Percentiles rank a stretch among this genome's conserved stretches.
These are phyloP conservation scores for Gallinago paraguaiae DNA, from an alignment of 2,113 vertebrate species.

Conservation along the genomic window DNA sequence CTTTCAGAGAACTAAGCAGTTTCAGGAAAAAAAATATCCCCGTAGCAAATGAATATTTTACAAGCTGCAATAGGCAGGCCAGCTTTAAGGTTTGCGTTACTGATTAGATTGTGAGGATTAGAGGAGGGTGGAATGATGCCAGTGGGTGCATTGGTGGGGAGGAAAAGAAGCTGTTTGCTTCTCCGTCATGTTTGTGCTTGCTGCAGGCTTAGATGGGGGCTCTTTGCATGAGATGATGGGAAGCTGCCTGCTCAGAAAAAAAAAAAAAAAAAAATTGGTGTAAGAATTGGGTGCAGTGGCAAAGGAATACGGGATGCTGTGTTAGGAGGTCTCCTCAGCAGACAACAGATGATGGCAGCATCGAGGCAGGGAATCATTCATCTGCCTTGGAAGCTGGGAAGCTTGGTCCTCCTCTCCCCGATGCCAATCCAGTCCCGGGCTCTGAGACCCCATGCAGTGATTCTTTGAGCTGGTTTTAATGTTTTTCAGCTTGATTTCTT, in stretches of 20 bases:
- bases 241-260: accelerated
- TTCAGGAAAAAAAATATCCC: background rate
- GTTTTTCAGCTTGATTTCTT: background rate
- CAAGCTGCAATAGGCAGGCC: background rate
- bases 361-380: background rate
- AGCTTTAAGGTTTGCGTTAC: background rate
- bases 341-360: background rate
- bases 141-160: accelerated
- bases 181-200: accelerated
- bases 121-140: background rate
- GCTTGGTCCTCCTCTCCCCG: background rate
- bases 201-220: accelerated
- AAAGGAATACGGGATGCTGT: accelerated
- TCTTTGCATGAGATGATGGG: accelerated
- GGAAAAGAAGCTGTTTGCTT: background rate
- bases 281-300: no score
- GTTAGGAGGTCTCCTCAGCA: background rate
- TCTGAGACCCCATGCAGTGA: background rate
- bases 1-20: background rate
- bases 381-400: background rate
- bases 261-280: accelerated
- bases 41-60: background rate
- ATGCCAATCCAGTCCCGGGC: background rate
- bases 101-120: background rate
- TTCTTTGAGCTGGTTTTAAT: background rate